Evolutionary conservation across 1,140 invertebrate species (phyloP).

Genomic region (Sinonovacula constricta): DNA sequence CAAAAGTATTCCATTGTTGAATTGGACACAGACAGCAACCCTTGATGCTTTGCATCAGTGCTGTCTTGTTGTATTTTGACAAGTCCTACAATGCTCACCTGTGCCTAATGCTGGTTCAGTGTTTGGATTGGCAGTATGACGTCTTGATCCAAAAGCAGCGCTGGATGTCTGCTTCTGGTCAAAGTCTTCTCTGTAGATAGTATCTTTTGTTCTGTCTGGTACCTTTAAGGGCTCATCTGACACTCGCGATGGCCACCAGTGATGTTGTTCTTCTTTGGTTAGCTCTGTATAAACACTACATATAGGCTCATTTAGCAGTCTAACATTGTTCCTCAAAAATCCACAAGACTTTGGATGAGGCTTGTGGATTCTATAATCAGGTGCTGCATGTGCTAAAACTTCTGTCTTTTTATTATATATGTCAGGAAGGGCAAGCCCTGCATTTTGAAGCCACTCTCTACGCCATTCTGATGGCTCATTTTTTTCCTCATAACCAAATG

Average conservation of each 20-base stretch:
- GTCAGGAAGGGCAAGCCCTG: slow-evolving; percentile 58
- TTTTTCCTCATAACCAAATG: slow-evolving; percentile 42
- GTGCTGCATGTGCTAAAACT: slow-evolving; percentile 58
- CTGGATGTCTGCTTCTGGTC: slow-evolving; percentile 53
- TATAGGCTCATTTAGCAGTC: slow-evolving; percentile 73
- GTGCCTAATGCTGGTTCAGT: slow-evolving; percentile 68
- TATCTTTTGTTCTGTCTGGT: slow-evolving; percentile 65
- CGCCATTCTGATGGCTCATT: slow-evolving; percentile 59
- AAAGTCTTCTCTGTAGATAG: slow-evolving; percentile 67
- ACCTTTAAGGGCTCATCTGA: slow-evolving; percentile 60
- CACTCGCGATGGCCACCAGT: slow-evolving; percentile 68
- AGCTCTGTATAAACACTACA: slow-evolving; percentile 69
- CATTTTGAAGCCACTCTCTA: slow-evolving; percentile 47
- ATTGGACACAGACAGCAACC: too few relatives aligned
- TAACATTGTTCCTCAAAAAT: slow-evolving; percentile 71
- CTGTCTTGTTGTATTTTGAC: too few relatives aligned
- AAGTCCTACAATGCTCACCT: slow-evolving; percentile 53
- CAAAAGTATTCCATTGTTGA: too few relatives aligned
- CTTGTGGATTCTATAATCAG: slow-evolving; percentile 70
- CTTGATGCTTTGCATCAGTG: too few relatives aligned
- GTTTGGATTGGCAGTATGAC: slow-evolving; percentile 70
- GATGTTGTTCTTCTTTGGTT: slow-evolving; percentile 60
- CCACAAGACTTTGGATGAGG: slow-evolving; percentile 69
- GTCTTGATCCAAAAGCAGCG: slow-evolving; percentile 47
- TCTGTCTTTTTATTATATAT: slow-evolving; percentile 62